Base-by-base conservation (phyloP, 2,113 vertebrate genomes). In the Sorex araneus region DNA sequence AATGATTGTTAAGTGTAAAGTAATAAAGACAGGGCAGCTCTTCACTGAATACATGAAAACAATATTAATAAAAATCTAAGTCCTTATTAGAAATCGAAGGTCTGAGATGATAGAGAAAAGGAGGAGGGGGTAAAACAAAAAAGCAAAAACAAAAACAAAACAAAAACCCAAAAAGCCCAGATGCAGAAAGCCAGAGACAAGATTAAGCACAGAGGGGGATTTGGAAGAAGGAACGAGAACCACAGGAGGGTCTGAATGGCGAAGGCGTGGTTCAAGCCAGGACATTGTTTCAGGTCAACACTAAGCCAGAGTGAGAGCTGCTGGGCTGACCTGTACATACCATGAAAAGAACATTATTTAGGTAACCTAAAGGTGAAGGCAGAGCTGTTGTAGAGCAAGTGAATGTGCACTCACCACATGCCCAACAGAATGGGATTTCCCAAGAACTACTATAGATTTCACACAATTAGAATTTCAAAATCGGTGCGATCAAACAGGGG, bases 281-380 rank as follows among this genome's bases (percentile, higher is more conserved):
- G 70, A 81, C 69, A 69, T 1, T 80, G 25, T 54, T 6, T 25
- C 0, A 23, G 23, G 83, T 19, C 34, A n/a, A 34, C 28, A 66
- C 79, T 64, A 77, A 67, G 84, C n/a, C 60, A 0, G 74, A 28
- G 43, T 2, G 12, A 18, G 8, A 43, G 11, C 10, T 34, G n/a
- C 18, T 30, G 66, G 57, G 63, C 40, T 75, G 30, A n/a, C 63
- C 30, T 60, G 40, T 34, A 64, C 16, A 60, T 36, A 34, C 73
- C 71, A 57, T 8, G n/a, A 40, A 63, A 66, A 73, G 15, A 87
- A 5, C 69, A 84, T 60, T 81, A 32, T 90, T 86, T 32, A 91
- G 60, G 91, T 87, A 43, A 74, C 45, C 47, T 91, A 78, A 63
- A 88, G 40, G 47, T 70, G 73, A 78, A 74, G 40, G 69, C 25